phyloP scores from a whole-genome alignment of 2,888 invertebrate species.

The Nomada hirtipes region DNA sequence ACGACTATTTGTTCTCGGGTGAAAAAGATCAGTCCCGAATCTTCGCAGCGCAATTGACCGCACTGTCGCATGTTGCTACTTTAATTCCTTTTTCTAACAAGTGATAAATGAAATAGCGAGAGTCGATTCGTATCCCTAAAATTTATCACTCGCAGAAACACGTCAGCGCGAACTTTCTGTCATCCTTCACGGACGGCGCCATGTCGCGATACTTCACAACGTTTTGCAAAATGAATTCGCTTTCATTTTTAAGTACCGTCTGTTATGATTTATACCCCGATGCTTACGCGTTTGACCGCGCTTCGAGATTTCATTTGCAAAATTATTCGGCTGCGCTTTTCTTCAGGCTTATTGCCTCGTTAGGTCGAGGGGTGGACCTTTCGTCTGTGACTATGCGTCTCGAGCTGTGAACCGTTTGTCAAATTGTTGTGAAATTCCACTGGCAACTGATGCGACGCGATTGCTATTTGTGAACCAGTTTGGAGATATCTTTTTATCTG shows the following conservation, averaged over 20 bases:
- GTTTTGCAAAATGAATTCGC: conserved; percentile 32
- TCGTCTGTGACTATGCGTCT: conserved; percentile 38
- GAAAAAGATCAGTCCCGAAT: not conserved
- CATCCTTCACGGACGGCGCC: conserved; percentile 2
- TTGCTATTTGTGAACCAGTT: conserved; percentile 78
- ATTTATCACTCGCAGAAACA: conserved; percentile 37
- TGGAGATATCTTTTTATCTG: conserved; percentile 73
- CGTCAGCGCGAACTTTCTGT: conserved; percentile 25
- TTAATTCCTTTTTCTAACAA: conserved; percentile 1
- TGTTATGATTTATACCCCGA: conserved; percentile 46
- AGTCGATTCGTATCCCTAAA: conserved; percentile 29
- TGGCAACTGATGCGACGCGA: conserved; percentile 66
- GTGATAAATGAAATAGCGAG: conserved; percentile 29
- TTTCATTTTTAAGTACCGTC: conserved; percentile 40
- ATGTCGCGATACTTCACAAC: conserved; percentile 19
- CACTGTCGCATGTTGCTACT: not conserved
- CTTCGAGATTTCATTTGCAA: not conserved
- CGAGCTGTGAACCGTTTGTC: conserved; percentile 64
- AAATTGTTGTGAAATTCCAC: conserved; percentile 74
- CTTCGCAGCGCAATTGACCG: conserved; percentile 1
- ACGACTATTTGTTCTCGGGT: not conserved
- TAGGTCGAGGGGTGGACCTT: conserved; percentile 10
- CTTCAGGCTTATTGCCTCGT: conserved; percentile 37
- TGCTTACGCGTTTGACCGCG: conserved; percentile 16
- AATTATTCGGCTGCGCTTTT: conserved; percentile 18